Evolutionary conservation across 2,888 invertebrate genomes (phyloP).

Genomic region (Agrypnus murinus): DNA sequence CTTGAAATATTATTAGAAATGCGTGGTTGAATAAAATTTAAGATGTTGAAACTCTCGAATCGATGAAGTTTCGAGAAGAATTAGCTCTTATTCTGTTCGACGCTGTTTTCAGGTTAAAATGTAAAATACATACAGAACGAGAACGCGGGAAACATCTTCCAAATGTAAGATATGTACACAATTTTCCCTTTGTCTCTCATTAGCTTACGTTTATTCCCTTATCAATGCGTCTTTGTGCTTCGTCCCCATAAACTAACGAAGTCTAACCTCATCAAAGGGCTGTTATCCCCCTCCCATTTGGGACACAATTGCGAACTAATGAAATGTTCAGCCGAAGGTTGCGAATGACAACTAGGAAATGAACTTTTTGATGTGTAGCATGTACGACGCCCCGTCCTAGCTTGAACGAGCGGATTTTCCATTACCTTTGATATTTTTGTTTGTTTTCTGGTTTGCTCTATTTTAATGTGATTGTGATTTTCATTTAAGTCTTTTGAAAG

Average conservation of each 20-base stretch:
- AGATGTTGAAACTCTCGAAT: too few relatives aligned
- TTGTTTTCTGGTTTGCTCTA: slow-evolving; percentile 34
- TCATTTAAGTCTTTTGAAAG: slow-evolving; percentile 37
- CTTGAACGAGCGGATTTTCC: slow-evolving; percentile 39
- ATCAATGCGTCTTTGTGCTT: slow-evolving; percentile 45
- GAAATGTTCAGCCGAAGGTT: slow-evolving; percentile 64
- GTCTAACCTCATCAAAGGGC: slow-evolving; percentile 63
- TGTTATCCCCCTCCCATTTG: slow-evolving; percentile 47
- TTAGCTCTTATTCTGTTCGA: background rate
- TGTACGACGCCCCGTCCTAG: slow-evolving; percentile 42
- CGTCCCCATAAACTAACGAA: slow-evolving; percentile 56
- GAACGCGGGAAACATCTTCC: background rate
- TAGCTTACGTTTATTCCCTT: slow-evolving; percentile 41
- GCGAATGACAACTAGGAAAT: slow-evolving; percentile 66
- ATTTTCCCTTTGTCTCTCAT: slow-evolving; percentile 34
- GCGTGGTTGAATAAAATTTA: too few relatives aligned
- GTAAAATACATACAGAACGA: slow-evolving; percentile 1
- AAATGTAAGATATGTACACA: slow-evolving; percentile 22
- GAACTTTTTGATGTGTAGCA: slow-evolving; percentile 63
- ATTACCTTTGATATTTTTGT: slow-evolving; percentile 50
- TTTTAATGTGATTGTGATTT: slow-evolving; percentile 46
- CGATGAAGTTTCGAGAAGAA: background rate
- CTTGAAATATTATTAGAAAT: too few relatives aligned
- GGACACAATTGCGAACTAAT: slow-evolving; percentile 61
- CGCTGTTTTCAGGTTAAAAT: background rate